Evolutionary conservation across 2,888 invertebrate genomes (phyloP), one percentile per base, ranked within the genome.

Genomic region (Troides aeacus): DNA sequence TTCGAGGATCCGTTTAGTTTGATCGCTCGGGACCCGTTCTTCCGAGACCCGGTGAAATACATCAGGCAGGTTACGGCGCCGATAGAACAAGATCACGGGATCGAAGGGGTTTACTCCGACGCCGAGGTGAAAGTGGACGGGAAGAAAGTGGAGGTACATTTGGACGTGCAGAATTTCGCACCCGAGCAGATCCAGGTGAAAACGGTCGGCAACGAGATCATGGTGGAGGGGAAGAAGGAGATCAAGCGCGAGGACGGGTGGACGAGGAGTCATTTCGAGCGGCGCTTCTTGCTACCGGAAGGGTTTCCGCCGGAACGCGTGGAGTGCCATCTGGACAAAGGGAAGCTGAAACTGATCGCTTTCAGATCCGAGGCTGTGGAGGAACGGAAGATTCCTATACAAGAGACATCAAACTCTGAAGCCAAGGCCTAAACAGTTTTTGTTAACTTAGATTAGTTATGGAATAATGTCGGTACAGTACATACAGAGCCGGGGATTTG

Each of bases 161-260:
- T 97, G 77, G 97, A 97, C 80, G 96, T 97, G 0, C 94, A 95
- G 78, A 96, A 97, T 76, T 97, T 97, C 79, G 89, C 93, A n/a
- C 97, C 97, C 0, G 94, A 95, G 21, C 97, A 97, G 84, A 94
- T 97, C 56, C 93, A 94, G 12, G 96, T 97, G 24, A 97, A 96
- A 84, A 96, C 96, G 0, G 93, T 95, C 0, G 96, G 96, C 10
- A 94, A 95, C 74, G 93, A 93, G 68, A 93, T 97, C 36, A 93
- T 95, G 65, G 93, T 96, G n/a, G 96, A 97, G 83, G 97, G 96
- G 0, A 96, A 95, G 81, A 97, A 96, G 80, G 96, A 96, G 78
- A 95, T 97, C 73, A 95, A 95, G 75, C 93, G 94, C 61, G 96
- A 96, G 74, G 95, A 95, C 76, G 97, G 97, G 0, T 95, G 94